A percentile compares a stretch with the other conserved stretches of the same genome.
phyloP scores from a whole-genome alignment of 2,113 vertebrate genomes.

The Chloebia gouldiae region DNA sequence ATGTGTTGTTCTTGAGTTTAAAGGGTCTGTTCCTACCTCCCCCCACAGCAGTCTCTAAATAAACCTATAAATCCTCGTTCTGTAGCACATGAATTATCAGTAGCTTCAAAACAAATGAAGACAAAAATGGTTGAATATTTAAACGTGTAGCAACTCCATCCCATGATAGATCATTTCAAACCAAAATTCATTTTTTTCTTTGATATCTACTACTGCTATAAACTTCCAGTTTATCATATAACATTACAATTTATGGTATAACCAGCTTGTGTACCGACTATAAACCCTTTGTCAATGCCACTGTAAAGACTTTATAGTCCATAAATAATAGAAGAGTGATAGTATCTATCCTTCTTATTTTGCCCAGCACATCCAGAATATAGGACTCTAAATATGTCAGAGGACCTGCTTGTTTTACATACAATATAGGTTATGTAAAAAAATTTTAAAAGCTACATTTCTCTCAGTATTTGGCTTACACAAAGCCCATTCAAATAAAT shows the following conservation, averaged over 20 bases:
- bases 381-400: conserved; percentile 72
- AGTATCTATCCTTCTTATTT: conserved; percentile 75
- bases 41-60: conserved; percentile 60
- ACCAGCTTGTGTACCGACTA: conserved; percentile 81
- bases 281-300: conserved; percentile 84
- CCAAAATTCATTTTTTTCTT: conserved; percentile 74
- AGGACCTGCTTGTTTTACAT: conserved; percentile 73
- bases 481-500: conserved; percentile 5
- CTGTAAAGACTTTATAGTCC: conserved; percentile 79
- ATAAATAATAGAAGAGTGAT: conserved; percentile 78
- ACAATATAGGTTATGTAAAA: conserved; percentile 49
- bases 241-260: conserved; percentile 84
- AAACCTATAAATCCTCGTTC: conserved; percentile 73
- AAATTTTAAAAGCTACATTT: background rate
- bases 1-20: conserved; percentile 29
- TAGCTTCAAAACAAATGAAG: conserved; percentile 75
- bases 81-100: conserved; percentile 72
- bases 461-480: background rate
- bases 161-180: conserved; percentile 72
- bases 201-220: conserved; percentile 79
- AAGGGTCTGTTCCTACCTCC: conserved; percentile 17
- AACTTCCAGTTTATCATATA: conserved; percentile 83
- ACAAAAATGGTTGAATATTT: conserved; percentile 80
- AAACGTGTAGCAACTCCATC: conserved; percentile 69
- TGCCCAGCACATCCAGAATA: conserved; percentile 65